Base-by-base conservation (phyloP, 1,140 invertebrate genomes). In the Drosophila insularis region DNA sequence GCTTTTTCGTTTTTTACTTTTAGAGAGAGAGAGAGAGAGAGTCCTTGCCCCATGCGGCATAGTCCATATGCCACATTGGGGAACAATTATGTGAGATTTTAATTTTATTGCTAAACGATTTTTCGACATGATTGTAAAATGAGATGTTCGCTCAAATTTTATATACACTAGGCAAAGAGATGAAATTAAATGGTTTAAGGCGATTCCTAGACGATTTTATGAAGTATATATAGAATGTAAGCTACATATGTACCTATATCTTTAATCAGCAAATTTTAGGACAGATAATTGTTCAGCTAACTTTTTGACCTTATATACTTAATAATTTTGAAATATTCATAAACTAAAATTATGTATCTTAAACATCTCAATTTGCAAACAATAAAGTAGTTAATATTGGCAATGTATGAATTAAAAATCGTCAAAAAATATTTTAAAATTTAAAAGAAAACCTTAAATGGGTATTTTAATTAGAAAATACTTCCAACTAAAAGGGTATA, bases 61-160 rank as follows among this genome's bases (percentile, higher is more conserved):
- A 58, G 74, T 66, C 84, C 84, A 89, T 84, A 87, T 89, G 84
- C 80, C 80, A 80, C 84, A 68, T 80, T 78, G 80, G 84, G 84
- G 84, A 89, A 77, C 85, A 89, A 89, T 89, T 89, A 89, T 78
- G 71, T 63, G 63, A 70, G 68, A 89, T 78, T 89, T 89, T 89
- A 78, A 89, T 84, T 89, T 89, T 78, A 84, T 89, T 84, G 77
- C 77, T 80, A 74, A 89, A 74, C 78, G 80, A 87, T 78, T 87
- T 82, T 86, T 62, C 4, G 68, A 59, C 59, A 75, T 60, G 73
- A 8, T 35, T 69, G 50, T 35, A 31, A 61, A 61, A 35, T 27
- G 35, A 40, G 43, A 63, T 46, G 60, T 31, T 50, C 43, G 13
- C 59, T 46, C 8, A 13, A 61, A 8, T 50, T 50, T 46, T 10